Conservation (phyloP, 1,140 invertebrate genomes). For the Drosophila aff. region DNA sequence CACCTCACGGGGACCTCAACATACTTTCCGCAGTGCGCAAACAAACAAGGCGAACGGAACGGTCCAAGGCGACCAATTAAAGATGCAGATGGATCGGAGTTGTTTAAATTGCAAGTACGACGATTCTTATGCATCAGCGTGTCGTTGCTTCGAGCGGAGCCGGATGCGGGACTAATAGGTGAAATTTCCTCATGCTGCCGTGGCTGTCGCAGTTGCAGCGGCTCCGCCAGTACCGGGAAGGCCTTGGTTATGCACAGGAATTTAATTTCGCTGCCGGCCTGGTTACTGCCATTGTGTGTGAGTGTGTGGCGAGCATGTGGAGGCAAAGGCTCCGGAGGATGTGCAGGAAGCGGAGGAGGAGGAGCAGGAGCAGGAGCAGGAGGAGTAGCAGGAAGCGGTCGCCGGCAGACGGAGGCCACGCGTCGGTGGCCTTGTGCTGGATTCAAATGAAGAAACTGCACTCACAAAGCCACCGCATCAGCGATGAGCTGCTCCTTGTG, state of each 20-base stretch:
- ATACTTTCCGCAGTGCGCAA: conserved; percentile 62
- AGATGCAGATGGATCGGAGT: conserved; percentile 81
- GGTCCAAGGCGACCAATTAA: conserved; percentile 75
- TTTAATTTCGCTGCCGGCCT: conserved; percentile 80
- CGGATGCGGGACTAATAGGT: conserved; percentile 74
- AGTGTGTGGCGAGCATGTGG: conserved; percentile 5
- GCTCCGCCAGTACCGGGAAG: conserved; percentile 31
- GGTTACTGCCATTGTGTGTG: conserved; percentile 65
- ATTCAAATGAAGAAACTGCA: conserved; percentile 81
- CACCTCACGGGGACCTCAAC: conserved; percentile 12
- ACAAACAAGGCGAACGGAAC: conserved; percentile 43
- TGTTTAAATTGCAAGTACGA: conserved; percentile 80
- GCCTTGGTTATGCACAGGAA: conserved; percentile 77
- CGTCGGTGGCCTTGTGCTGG: conserved; percentile 72
- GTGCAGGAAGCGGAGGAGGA: conserved; percentile 9
- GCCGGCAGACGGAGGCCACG: conserved; percentile 42
- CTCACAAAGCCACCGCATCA: conserved; percentile 19
- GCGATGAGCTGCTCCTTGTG: conserved; percentile 12
- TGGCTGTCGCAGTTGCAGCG: conserved; percentile 19
- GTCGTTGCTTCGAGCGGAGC: conserved; percentile 33
- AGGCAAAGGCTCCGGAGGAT: conserved; percentile 4
- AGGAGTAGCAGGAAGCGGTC: conserved; percentile 21
- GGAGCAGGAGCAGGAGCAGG: background rate
- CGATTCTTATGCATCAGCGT: conserved; percentile 80
- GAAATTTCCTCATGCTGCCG: conserved; percentile 62